Evolutionary conservation across 2,797 vertebrate species (phyloP).

Genomic region (Microctenopoma lineatum): DNA sequence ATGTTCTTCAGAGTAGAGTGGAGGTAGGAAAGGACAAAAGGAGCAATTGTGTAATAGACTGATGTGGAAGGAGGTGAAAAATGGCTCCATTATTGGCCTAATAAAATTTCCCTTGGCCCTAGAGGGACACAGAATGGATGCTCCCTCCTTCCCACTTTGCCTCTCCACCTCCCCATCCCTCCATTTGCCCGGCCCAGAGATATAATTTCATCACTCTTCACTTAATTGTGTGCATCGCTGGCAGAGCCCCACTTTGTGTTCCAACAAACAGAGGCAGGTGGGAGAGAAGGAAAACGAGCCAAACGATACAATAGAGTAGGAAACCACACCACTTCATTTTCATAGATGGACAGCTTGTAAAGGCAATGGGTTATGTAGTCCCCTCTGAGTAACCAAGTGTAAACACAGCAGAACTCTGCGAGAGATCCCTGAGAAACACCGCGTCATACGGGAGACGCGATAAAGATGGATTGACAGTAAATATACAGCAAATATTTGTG

Average conservation of each 20-base stretch:
- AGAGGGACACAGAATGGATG: constrained; percentile 76
- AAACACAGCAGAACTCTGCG: constrained; percentile 54
- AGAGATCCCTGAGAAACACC: constrained; percentile 13
- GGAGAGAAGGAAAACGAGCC: constrained; percentile 55
- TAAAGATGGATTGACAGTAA: constrained; percentile 8
- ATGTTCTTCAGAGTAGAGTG: constrained; percentile 43
- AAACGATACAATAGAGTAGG: constrained; percentile 64
- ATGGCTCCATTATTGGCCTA: constrained; percentile 73
- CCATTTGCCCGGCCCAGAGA: constrained; percentile 73
- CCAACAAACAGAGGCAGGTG: constrained; percentile 72
- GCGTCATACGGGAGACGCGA: constrained; percentile 10
- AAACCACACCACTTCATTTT: constrained; percentile 79
- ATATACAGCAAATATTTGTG: constrained; percentile 1
- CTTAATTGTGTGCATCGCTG: constrained; percentile 75
- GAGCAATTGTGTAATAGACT: constrained; percentile 51
- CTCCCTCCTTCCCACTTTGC: constrained; percentile 64
- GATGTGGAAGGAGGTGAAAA: constrained; percentile 74
- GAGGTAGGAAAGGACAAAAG: constrained; percentile 37
- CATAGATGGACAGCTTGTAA: constrained; percentile 72
- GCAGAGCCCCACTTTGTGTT: constrained; percentile 60
- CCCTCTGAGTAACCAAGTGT: constrained; percentile 59
- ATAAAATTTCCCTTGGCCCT: constrained; percentile 77
- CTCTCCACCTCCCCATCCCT: constrained; percentile 59
- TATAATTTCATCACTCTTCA: constrained; percentile 81
- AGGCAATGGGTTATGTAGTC: constrained; percentile 51